Evolutionary conservation across 2,797 vertebrate species (phyloP), one percentile per base, ranked within the genome.

Genomic region (Anniella stebbinsi): DNA sequence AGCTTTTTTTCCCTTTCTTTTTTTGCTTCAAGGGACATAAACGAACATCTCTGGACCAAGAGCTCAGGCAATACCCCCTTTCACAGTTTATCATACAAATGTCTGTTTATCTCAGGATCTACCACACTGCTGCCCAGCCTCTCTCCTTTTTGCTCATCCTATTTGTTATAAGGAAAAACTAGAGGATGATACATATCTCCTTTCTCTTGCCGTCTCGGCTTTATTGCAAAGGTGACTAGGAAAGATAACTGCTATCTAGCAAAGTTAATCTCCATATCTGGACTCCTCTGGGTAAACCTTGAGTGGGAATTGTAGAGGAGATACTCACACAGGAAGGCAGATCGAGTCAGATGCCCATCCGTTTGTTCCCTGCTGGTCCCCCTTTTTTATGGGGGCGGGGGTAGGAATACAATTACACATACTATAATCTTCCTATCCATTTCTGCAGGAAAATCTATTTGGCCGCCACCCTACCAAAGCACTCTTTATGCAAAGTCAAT

Each of bases 191-290:
- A 57, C 48, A 17, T 18, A 45, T 57, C 5, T 13, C 60, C 57
- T 45, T 75, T 87, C 78, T 77, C 23, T 54, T 36, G 48, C 60
- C n/a, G 13, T 8, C 33, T 80, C 3, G 45, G 87, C 82, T 85
- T 66, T 66, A 66, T 48, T 76, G 72, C 87, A 83, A 89, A 83
- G 88, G 84, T 86, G 90, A 83, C 87, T 63, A 41, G 77, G 28
- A 41, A 66, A 89, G 87, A 86, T 38, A 83, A 76, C 87, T 57
- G 77, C 45, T 82, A 23, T 57, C 83, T 77, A 30, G 77, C 87
- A 38, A 87, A 91, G 72, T 83, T 76, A 75, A 76, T 69, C 77
- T 75, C 83, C 17, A 30, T 76, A 83, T 70, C 70, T 36, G 45
- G 60, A 54, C 70, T 86, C 38, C 36, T 69, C 15, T 30, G 60